phyloP scores from a whole-genome alignment of 2,888 invertebrate species.

The Camptogramma bilineatum region DNA sequence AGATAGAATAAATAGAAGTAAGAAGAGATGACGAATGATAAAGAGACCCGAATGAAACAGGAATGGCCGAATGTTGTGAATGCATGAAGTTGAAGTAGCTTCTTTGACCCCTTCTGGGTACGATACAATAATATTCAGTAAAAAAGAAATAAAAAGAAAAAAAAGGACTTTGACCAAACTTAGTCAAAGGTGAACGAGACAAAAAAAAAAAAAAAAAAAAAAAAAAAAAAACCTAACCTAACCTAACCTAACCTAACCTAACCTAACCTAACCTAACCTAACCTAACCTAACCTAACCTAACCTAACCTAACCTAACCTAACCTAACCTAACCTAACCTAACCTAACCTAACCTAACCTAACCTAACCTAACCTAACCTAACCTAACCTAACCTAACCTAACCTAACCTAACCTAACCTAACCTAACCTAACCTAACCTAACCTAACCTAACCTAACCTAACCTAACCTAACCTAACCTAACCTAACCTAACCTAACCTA shows the following conservation, averaged over 20 bases:
- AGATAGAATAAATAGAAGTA: too few relatives aligned
- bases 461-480: conserved; percentile 41
- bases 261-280: conserved; percentile 49
- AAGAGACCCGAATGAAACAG: too few relatives aligned
- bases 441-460: conserved; percentile 29
- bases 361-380: conserved; percentile 31
- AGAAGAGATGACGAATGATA: too few relatives aligned
- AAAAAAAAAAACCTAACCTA: conserved; percentile 14
- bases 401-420: conserved; percentile 31
- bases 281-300: conserved; percentile 44
- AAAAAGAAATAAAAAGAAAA: conserved; percentile 6
- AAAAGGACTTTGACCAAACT: conserved; percentile 5
- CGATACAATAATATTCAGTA: too few relatives aligned
- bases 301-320: conserved; percentile 47
- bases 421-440: conserved; percentile 26
- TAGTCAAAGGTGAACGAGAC: neutral
- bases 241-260: conserved; percentile 47
- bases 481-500: conserved; percentile 48
- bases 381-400: conserved; percentile 34
- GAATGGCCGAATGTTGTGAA: too few relatives aligned
- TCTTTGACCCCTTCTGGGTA: too few relatives aligned
- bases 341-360: conserved; percentile 40
- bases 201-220: neutral
- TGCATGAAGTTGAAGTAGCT: too few relatives aligned
- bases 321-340: conserved; percentile 40